Conservation (phyloP, 2,797 vertebrate species). For the Clarias platycephalus region DNA sequence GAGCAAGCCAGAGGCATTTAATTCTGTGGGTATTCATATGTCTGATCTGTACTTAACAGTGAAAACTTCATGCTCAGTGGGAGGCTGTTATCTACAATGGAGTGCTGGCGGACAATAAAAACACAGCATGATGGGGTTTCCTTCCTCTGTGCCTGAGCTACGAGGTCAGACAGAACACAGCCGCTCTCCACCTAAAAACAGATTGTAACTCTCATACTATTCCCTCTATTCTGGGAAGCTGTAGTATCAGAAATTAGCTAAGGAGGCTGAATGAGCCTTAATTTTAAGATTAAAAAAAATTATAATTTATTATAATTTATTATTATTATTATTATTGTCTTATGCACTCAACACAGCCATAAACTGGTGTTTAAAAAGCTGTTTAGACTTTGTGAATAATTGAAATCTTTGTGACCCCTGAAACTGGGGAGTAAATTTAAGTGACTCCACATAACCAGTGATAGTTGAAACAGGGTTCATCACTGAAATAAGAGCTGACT, state of each 20-base stretch:
- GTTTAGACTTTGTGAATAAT: not conserved
- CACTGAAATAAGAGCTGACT: constrained; percentile 15
- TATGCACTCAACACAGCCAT: not conserved
- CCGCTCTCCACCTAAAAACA: constrained; percentile 39
- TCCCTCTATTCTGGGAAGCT: not conserved
- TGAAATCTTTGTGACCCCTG: too few relatives aligned
- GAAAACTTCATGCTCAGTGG: constrained; percentile 64
- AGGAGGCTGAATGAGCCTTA: too few relatives aligned
- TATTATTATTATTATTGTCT: too few relatives aligned
- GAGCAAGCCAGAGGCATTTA: too few relatives aligned
- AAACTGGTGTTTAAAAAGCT: not conserved
- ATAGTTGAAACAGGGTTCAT: not conserved
- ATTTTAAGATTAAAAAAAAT: not conserved
- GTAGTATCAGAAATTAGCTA: not conserved
- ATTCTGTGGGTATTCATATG: not conserved
- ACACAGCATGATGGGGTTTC: constrained; percentile 75
- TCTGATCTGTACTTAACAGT: not conserved
- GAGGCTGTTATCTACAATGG: constrained; percentile 70
- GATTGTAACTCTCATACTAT: not conserved
- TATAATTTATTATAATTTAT: too few relatives aligned
- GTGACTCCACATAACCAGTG: not conserved
- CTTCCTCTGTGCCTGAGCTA: constrained; percentile 71
- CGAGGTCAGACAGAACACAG: constrained; percentile 50
- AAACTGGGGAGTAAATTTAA: not conserved
- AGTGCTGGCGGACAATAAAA: constrained; percentile 70